Evolutionary conservation across 2,888 invertebrate genomes (phyloP), one percentile per base, ranked within the genome.

Genomic region (Xylophagus ater): DNA sequence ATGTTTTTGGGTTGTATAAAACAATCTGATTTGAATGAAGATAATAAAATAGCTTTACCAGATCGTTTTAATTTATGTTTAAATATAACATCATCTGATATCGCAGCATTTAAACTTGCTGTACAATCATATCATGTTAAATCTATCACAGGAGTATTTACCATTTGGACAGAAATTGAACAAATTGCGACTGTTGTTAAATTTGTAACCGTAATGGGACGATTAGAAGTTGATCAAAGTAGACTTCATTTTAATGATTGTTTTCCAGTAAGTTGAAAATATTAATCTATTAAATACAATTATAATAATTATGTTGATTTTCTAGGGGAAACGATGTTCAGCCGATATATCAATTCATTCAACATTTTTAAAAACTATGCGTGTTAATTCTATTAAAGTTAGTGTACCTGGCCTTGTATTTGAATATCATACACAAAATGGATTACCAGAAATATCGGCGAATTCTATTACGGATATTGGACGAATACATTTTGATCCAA

Each of bases 341-440:
- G 77, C 81, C 52, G 78, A 81, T 50, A 68, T 94, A 43, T 75
- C 78, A 56, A 74, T 92, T 46, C 78, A 84, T 55, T 90, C 85
- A 52, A 78, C 80, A 4, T 90, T 89, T 68, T 68, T 76, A 48
- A 76, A 81, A 53, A 72, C 77, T 35, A 86, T 94, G 83, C 76
- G 77, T 47, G 78, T 92, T 1, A 58, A 56, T 23, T 53, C 58
- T 7, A 55, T 65, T 8, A 47, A 73, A 23, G 76, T 81, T 40
- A 69, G 71, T 18, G 68, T 78, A 23, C 69, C 79, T 3, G 70
- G 79, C 4, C 68, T 82, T 12, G 74, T 72, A 47, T 72, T 73
- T 48, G 65, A 65, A 49, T 66, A 63, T 57, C 54, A 54, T 13
- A 49, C 59, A n/a, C 48, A 63, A 59, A 35, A 56, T 57, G 38